These are phyloP conservation scores for Monochamus alternatus DNA, from an alignment of 2,888 invertebrate genomes.

Conservation along the genomic window DNA sequence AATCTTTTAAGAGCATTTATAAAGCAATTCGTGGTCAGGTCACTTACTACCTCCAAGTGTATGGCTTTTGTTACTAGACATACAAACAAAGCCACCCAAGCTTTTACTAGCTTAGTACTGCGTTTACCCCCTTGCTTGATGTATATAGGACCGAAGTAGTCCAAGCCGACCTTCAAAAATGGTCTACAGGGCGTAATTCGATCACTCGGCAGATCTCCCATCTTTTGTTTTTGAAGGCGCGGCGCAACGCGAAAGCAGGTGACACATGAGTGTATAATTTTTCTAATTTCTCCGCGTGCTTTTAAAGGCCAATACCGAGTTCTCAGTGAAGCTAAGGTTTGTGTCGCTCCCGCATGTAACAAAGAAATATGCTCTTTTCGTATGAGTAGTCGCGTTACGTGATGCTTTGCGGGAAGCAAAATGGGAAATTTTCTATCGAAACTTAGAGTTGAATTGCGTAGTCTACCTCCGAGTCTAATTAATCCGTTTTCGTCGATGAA, in stretches of 20 bases:
- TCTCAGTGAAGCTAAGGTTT: not conserved
- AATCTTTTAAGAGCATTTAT: conserved; percentile 40
- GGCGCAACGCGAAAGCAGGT: not conserved
- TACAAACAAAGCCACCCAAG: conserved; percentile 19
- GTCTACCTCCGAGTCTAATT: conserved; percentile 38
- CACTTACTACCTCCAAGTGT: conserved; percentile 29
- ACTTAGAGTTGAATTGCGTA: conserved; percentile 8
- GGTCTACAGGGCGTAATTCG: not conserved
- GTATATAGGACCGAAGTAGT: not conserved
- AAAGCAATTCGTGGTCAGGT: conserved; percentile 28
- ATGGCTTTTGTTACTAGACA: conserved; percentile 38
- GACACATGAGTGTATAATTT: not conserved
- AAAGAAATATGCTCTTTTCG: conserved; percentile 1
- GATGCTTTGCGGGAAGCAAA: conserved; percentile 20
- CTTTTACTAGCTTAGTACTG: not conserved
- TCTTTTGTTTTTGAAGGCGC: not conserved
- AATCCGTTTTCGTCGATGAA: conserved; percentile 30
- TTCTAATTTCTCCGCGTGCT: not conserved
- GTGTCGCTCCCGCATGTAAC: not conserved
- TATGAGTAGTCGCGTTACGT: conserved; percentile 8
- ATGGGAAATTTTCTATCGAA: conserved; percentile 34
- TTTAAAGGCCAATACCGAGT: not conserved
- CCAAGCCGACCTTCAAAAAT: not conserved
- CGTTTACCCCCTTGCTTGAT: not conserved
- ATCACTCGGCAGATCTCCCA: not conserved